Evolutionary conservation across 1,140 invertebrate species (phyloP).

Genomic region (Procambarus clarkii): DNA sequence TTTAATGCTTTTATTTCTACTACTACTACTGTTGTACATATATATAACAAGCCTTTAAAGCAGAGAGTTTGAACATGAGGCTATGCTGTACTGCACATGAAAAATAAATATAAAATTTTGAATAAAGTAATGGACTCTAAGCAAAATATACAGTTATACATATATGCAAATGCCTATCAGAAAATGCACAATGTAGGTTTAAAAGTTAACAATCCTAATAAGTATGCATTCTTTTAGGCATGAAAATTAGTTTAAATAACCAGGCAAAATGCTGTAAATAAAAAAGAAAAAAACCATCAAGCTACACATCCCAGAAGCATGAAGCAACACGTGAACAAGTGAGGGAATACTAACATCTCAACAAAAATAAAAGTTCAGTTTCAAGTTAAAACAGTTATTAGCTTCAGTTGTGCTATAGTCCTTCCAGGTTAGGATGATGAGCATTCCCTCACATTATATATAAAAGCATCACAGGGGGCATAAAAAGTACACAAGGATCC

Average conservation of each 20-base stretch:
- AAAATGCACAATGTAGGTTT: not conserved
- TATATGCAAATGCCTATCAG: not conserved
- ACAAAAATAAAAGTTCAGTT: not conserved
- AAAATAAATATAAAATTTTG: not conserved
- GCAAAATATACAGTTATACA: not conserved
- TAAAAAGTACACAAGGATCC: not conserved
- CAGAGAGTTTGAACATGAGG: not conserved
- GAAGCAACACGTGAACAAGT: not conserved
- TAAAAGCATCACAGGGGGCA: not conserved
- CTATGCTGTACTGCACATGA: not conserved
- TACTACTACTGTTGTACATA: not conserved
- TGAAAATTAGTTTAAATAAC: not conserved
- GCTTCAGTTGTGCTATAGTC: not conserved
- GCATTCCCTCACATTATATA: not conserved
- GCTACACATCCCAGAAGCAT: not conserved
- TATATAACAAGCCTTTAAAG: not conserved
- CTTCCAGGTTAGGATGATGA: not conserved
- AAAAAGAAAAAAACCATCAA: not conserved
- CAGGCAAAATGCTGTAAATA: not conserved
- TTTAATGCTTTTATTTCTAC: not conserved
- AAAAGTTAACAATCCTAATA: not conserved
- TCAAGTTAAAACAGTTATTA: not conserved
- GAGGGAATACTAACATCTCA: not conserved
- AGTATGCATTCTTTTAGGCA: not conserved
- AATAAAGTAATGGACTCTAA: not conserved